phyloP scores from a whole-genome alignment of 2,113 vertebrate species.

The Callaeas wilsoni region DNA sequence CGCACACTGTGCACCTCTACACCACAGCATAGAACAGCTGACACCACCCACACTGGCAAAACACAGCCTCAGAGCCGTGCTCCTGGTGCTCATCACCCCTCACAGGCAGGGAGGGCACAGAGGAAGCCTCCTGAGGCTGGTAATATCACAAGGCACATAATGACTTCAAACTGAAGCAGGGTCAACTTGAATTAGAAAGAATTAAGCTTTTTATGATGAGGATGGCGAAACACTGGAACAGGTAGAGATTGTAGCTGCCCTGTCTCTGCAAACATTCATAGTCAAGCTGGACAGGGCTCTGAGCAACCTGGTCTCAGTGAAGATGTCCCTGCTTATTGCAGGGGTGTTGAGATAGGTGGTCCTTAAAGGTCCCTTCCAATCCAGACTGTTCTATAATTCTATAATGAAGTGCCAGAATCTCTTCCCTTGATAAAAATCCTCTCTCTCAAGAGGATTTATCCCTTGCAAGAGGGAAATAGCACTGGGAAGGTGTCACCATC shows the following conservation, averaged over 20 bases:
- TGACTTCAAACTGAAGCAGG: not conserved
- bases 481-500: not conserved
- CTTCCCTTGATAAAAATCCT: not conserved
- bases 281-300: not conserved
- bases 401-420: not conserved
- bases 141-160: not conserved
- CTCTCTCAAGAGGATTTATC: not conserved
- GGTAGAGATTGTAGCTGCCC: not conserved
- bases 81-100: not conserved
- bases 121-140: not conserved
- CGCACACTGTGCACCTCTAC: not conserved
- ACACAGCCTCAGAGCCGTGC: not conserved
- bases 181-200: not conserved
- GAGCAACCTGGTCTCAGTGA: not conserved
- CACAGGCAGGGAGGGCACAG: not conserved
- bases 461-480: not conserved
- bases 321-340: not conserved
- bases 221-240: not conserved
- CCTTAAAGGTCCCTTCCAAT: not conserved
- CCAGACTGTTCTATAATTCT: not conserved
- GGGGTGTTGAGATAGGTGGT: not conserved
- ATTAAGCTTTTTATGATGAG: not conserved
- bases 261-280: not conserved
- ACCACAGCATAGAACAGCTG: not conserved
- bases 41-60: fast-evolving